A percentile compares a stretch with the other conserved stretches of the same genome.
Evolutionary conservation across 1,140 invertebrate species (phyloP).

Genomic region (Ceratosolen fusciceps): DNA sequence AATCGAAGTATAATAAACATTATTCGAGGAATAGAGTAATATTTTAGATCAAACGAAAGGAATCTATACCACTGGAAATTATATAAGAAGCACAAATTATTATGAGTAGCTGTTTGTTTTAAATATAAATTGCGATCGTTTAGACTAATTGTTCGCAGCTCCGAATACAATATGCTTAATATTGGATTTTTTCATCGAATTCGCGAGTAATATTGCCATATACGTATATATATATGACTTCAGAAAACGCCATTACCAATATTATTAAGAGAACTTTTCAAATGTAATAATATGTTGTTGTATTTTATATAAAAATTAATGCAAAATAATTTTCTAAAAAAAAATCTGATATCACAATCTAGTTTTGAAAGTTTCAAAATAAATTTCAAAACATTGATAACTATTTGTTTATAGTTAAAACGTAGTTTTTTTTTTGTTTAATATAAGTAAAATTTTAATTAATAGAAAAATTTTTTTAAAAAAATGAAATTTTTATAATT

Average conservation of each 20-base stretch:
- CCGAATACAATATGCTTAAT: conserved; percentile 33
- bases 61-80: conserved; percentile 26
- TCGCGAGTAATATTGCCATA: conserved; percentile 52
- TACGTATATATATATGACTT: conserved; percentile 44
- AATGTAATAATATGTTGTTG: conserved; percentile 48
- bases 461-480: background rate
- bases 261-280: conserved; percentile 33
- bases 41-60: background rate
- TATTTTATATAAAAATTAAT: conserved; percentile 34
- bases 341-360: too few species aligned
- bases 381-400: background rate
- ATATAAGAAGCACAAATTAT: conserved; percentile 39
- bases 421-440: background rate
- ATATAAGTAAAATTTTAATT: background rate
- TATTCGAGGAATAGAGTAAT: conserved; percentile 13
- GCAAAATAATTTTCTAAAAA: conserved; percentile 16
- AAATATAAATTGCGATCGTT: conserved; percentile 21
- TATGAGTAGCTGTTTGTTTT: conserved; percentile 27
- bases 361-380: background rate
- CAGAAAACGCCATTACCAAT: conserved; percentile 42
- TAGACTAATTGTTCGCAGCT: conserved; percentile 32
- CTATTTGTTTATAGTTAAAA: background rate
- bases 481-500: conserved; percentile 6
- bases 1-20: conserved; percentile 23
- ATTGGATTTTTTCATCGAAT: conserved; percentile 29